phyloP scores from a whole-genome alignment of 2,888 invertebrate species.

The Elegia similella region DNA sequence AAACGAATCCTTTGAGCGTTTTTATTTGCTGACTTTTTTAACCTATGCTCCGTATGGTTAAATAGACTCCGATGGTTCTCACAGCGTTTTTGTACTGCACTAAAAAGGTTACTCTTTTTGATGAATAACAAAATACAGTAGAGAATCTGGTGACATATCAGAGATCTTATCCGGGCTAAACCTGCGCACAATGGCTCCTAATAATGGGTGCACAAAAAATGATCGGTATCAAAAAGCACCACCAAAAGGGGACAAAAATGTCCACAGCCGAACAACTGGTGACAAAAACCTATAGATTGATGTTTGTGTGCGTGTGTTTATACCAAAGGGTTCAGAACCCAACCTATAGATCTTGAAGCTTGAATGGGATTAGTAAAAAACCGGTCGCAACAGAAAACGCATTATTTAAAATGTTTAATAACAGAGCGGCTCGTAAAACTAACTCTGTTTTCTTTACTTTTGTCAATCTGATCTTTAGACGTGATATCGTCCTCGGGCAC shows the following conservation, averaged over 20 bases:
- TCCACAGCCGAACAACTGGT: slow-evolving; percentile 51
- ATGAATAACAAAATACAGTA: slow-evolving; percentile 61
- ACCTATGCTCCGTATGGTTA: slow-evolving; percentile 13
- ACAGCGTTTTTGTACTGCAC: slow-evolving; percentile 48
- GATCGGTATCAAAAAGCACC: slow-evolving; percentile 76
- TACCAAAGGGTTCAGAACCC: slow-evolving; percentile 66
- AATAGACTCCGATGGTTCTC: slow-evolving; percentile 11
- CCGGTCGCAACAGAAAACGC: slow-evolving; percentile 52
- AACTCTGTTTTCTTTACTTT: slow-evolving; percentile 66
- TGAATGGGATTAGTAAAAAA: slow-evolving; percentile 69
- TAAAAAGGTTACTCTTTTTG: slow-evolving; percentile 69
- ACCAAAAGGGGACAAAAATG: slow-evolving; percentile 73
- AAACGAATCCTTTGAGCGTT: neutral
- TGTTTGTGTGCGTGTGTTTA: slow-evolving; percentile 55
- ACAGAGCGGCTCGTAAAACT: slow-evolving; percentile 74
- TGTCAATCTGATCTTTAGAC: slow-evolving; percentile 75
- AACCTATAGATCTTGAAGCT: slow-evolving; percentile 56
- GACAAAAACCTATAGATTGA: slow-evolving; percentile 60
- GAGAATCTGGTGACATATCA: slow-evolving; percentile 72
- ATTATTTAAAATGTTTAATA: slow-evolving; percentile 78
- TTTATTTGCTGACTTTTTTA: slow-evolving; percentile 20
- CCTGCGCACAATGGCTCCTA: slow-evolving; percentile 73
- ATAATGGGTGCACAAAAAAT: slow-evolving; percentile 76
- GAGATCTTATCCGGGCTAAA: slow-evolving; percentile 77
- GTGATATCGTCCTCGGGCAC: slow-evolving; percentile 74